These are phyloP conservation scores for Bujurquina vittata DNA, from an alignment of 2,113 vertebrate genomes.

Conservation along the genomic window DNA sequence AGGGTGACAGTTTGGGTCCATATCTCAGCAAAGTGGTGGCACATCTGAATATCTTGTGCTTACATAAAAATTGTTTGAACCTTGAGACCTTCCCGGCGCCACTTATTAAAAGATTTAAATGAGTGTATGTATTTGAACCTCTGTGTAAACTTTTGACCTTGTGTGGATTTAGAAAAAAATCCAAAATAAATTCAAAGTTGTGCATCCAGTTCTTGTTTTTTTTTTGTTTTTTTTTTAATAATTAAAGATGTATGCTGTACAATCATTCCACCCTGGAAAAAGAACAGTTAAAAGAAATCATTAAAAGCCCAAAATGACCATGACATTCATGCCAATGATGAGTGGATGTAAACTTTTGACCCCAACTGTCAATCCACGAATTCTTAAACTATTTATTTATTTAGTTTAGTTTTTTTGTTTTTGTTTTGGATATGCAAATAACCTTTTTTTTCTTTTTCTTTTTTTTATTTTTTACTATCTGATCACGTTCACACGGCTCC, in stretches of 20 bases:
- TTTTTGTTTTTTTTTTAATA: too few relatives aligned
- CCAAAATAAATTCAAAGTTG: neutral
- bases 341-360: neutral
- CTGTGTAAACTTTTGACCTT: too few relatives aligned
- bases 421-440: neutral
- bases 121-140: too few relatives aligned
- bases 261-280: neutral
- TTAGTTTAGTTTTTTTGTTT: neutral
- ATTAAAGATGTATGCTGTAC: too few relatives aligned
- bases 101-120: too few relatives aligned
- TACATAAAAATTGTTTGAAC: too few relatives aligned
- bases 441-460: too few relatives aligned
- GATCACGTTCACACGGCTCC: neutral
- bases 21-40: too few relatives aligned
- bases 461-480: neutral
- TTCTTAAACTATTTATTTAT: neutral
- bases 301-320: neutral
- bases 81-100: too few relatives aligned
- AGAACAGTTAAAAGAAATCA: neutral
- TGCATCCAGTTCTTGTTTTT: neutral
- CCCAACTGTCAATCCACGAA: neutral
- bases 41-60: too few relatives aligned
- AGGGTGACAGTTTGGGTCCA: too few relatives aligned
- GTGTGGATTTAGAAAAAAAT: neutral
- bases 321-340: neutral